A percentile compares a stretch with the other conserved stretches of the same genome.
phyloP scores from a whole-genome alignment of 2,888 invertebrate species.

The Bedellia somnulentella region DNA sequence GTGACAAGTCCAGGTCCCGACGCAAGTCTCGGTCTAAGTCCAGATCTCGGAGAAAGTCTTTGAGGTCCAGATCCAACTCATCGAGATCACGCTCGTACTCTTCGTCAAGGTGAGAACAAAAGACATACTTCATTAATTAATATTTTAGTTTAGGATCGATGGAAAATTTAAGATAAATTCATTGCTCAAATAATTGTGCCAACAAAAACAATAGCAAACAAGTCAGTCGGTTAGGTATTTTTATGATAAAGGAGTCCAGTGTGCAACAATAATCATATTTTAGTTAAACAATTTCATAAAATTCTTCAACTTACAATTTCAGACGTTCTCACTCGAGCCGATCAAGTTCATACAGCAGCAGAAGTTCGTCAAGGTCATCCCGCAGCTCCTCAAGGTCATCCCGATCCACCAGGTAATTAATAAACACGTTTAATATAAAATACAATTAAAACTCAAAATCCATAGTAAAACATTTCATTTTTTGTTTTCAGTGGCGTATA shows the following conservation, averaged over 20 bases:
- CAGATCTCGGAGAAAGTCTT: conserved; percentile 19
- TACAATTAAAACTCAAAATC: not conserved
- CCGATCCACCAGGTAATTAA: conserved; percentile 43
- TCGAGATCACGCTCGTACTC: conserved; percentile 44
- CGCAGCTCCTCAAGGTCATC: conserved; percentile 49
- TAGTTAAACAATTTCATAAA: no score
- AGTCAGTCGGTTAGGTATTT: no score
- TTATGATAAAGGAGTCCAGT: no score
- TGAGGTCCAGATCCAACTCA: conserved; percentile 6
- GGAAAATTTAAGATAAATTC: no score
- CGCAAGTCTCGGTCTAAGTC: conserved; percentile 56
- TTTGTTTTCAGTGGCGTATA: not conserved
- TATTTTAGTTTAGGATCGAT: no score
- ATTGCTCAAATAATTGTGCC: no score
- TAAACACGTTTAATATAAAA: not conserved
- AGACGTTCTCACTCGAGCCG: conserved; percentile 42
- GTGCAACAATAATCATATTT: no score
- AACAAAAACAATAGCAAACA: no score
- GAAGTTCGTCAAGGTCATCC: conserved; percentile 45
- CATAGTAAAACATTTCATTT: not conserved
- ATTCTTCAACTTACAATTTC: no score
- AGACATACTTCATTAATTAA: no score
- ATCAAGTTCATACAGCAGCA: conserved; percentile 58
- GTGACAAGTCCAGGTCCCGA: conserved; percentile 9
- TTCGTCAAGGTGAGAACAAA: conserved; percentile 49